Base-by-base conservation (phyloP, 2,113 vertebrate species). In the Thunnus thynnus region DNA sequence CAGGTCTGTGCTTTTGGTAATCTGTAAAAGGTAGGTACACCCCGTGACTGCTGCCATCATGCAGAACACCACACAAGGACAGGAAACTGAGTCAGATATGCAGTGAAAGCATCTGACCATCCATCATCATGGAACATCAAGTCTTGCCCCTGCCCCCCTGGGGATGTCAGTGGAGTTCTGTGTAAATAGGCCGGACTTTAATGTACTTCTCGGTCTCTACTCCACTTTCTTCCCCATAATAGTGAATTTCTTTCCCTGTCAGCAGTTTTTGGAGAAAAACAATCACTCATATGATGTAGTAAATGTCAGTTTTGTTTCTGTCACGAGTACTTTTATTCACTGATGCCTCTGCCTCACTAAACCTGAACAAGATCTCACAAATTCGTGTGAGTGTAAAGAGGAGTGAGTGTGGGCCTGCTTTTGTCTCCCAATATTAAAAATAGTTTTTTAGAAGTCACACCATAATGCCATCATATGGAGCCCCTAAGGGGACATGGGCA, bases 151-250 rank as follows among this genome's bases (percentile, higher is more conserved):
- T 25, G 11, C 3, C 41, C 14, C 10, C 1, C 3, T 22, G 22
- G 22, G 5, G n/a, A 76, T 36, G 58, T 78, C 79, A 86, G 3
- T 5, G 2, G 2, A 66, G 0, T 75, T 85, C 50, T 54, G 12
- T 0, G 13, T 27, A 89, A 78, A 70, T 20, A 22, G 47, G 36
- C 11, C 5, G 2, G 17, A 76, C 3, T 12, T 72, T 54, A 48
- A 62, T 36, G n/a, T 65, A 86, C 74, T 89, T 86, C 82, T 85
- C 82, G 46, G 85, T 80, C 60, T 77, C 9, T 56, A 52, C 36
- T 48, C 27, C 22, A 20, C 47, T 44, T 32, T 78, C 76, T 85
- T 89, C 69, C 79, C 50, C 51, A 52, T 84, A 67, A 72, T 32
- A 36, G 6, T 78, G n/a, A 80, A 63, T 76, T 73, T 7, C 64